Percentiles rank a stretch among this genome's conserved stretches.
phyloP scores from a whole-genome alignment of 2,888 invertebrate species.

The Phorcus lineatus region DNA sequence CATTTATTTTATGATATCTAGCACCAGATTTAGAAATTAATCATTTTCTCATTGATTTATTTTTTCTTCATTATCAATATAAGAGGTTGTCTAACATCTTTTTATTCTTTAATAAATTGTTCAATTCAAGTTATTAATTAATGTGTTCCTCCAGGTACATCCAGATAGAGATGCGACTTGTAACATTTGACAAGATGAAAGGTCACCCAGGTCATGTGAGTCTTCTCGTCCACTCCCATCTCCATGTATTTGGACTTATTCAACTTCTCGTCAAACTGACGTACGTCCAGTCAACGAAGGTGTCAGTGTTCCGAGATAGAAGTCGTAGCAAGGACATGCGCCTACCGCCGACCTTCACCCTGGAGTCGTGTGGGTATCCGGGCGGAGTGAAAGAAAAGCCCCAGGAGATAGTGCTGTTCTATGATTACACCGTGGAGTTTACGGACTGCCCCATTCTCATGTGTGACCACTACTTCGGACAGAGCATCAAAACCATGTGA shows the following conservation, averaged over 20 bases:
- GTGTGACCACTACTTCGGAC: slow-evolving; percentile 73
- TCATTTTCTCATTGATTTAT: no score
- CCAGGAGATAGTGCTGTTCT: slow-evolving; percentile 64
- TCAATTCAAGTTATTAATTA: background rate
- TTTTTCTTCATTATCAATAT: no score
- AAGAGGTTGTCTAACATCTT: background rate
- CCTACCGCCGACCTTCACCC: slow-evolving; percentile 56
- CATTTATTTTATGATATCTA: no score
- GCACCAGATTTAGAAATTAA: no score
- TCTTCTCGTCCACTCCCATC: slow-evolving; percentile 66
- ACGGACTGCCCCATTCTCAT: slow-evolving; percentile 70
- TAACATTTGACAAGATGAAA: slow-evolving; percentile 68
- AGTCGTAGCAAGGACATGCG: slow-evolving; percentile 60
- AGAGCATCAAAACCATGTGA: slow-evolving; percentile 39
- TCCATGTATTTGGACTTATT: slow-evolving; percentile 64
- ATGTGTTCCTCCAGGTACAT: slow-evolving; percentile 30
- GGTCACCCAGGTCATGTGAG: slow-evolving; percentile 68
- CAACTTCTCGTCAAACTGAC: slow-evolving; percentile 65
- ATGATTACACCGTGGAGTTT: slow-evolving; percentile 72
- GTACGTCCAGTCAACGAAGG: slow-evolving; percentile 61
- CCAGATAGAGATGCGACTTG: slow-evolving; percentile 54
- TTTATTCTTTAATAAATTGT: slow-evolving; percentile 9
- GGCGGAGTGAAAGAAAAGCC: slow-evolving; percentile 65
- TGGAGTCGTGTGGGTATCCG: slow-evolving; percentile 67
- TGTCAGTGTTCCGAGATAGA: slow-evolving; percentile 69